Evolutionary conservation across 2,797 vertebrate species (phyloP).

Genomic region (Phyllotis vaccarum): DNA sequence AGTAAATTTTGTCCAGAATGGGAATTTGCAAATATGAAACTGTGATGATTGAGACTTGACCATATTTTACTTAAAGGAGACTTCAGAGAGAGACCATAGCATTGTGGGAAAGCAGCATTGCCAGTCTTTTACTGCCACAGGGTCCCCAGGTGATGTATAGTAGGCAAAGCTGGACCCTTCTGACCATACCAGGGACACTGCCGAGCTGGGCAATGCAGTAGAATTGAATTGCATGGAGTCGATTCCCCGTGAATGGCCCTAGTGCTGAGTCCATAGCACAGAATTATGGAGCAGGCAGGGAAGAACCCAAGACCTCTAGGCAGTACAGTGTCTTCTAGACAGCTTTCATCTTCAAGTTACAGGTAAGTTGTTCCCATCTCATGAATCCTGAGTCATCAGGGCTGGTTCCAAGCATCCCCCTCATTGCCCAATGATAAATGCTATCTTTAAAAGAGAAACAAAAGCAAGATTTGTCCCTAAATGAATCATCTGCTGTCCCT

Average conservation of each 20-base stretch:
- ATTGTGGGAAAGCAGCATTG: not conserved
- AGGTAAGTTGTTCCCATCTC: no score
- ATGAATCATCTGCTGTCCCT: not conserved
- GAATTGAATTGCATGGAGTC: rapidly evolving
- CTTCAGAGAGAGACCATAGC: rapidly evolving
- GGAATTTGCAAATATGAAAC: not conserved
- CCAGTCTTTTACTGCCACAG: not conserved
- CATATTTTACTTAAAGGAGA: not conserved
- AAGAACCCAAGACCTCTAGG: no score
- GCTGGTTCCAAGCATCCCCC: rapidly evolving
- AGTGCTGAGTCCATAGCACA: not conserved
- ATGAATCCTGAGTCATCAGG: not conserved
- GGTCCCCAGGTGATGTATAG: not conserved
- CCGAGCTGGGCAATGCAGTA: no score
- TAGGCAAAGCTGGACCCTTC: not conserved
- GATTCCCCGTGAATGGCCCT: not conserved
- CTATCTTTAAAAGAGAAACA: not conserved
- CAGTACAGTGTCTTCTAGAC: not conserved
- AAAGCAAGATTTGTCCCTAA: not conserved
- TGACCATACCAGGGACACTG: rapidly evolving
- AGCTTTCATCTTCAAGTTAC: no score
- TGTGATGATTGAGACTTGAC: rapidly evolving
- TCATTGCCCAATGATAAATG: not conserved
- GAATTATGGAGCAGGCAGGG: not conserved
- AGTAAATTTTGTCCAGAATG: rapidly evolving